Conservation (phyloP, 2,113 vertebrate genomes). For the Ciconia maguari region DNA sequence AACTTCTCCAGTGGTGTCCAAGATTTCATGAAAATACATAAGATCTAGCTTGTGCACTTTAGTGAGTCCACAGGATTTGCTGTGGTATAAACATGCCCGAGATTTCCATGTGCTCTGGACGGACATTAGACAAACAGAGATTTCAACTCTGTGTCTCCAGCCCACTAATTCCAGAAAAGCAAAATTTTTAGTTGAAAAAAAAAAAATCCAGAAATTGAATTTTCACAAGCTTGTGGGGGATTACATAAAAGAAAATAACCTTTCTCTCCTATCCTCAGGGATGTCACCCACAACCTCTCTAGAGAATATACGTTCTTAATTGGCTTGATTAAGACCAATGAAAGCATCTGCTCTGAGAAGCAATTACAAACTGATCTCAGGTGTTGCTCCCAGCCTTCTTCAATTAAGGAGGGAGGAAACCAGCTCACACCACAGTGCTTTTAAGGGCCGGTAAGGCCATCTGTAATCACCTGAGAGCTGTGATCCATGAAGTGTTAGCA, state of each 20-base stretch:
- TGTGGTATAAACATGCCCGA: not conserved
- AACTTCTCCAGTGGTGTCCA: not conserved
- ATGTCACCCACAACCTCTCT: not conserved
- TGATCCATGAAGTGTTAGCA: accelerated
- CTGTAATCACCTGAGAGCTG: accelerated
- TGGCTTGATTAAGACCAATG: not conserved
- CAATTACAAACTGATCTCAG: not conserved
- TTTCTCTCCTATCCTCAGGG: not conserved
- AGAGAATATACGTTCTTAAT: not conserved
- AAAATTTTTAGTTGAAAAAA: not conserved
- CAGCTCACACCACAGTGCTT: not conserved
- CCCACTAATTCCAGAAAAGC: not conserved
- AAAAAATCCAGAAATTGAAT: not conserved
- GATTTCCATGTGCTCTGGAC: not conserved
- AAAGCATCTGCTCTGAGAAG: not conserved
- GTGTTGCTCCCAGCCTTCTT: not conserved
- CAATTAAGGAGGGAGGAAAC: not conserved
- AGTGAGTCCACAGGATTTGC: not conserved
- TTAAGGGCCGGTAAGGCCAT: not conserved
- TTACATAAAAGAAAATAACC: not conserved
- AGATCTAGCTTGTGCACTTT: not conserved
- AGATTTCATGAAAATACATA: not conserved
- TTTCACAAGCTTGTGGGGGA: not conserved
- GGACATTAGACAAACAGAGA: not conserved
- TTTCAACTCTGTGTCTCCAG: not conserved